phyloP scores from a whole-genome alignment of 2,888 invertebrate genomes.

The Andrena bucephala region DNA sequence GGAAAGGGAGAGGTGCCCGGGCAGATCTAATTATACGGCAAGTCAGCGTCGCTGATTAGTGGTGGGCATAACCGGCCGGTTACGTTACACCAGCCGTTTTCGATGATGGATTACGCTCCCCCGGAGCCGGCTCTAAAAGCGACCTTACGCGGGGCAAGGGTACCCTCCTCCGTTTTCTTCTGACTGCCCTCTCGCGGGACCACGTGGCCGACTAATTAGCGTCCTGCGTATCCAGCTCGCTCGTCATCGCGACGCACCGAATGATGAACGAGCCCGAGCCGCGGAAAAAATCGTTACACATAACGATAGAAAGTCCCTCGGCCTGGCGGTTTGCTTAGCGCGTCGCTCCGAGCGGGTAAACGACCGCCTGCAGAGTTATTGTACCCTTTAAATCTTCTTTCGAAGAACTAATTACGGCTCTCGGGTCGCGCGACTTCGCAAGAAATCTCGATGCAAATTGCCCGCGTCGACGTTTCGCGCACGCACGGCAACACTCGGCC shows the following conservation, averaged over 20 bases:
- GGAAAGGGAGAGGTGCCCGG: slow-evolving; percentile 48
- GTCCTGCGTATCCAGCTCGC: slow-evolving; percentile 55
- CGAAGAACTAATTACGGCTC: slow-evolving; percentile 39
- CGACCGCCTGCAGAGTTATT: slow-evolving; percentile 23
- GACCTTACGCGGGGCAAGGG: slow-evolving; percentile 61
- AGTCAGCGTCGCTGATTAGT: slow-evolving; percentile 77
- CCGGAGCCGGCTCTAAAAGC: slow-evolving; percentile 77
- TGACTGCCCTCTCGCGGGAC: slow-evolving; percentile 42
- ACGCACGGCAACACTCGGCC: neutral
- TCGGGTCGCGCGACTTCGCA: slow-evolving; percentile 37
- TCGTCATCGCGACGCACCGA: slow-evolving; percentile 58
- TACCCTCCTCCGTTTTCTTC: slow-evolving; percentile 61
- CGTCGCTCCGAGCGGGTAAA: slow-evolving; percentile 4
- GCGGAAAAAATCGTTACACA: slow-evolving; percentile 43
- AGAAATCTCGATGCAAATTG: slow-evolving; percentile 53
- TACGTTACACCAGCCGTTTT: slow-evolving; percentile 76
- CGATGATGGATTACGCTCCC: slow-evolving; percentile 81
- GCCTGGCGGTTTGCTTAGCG: neutral
- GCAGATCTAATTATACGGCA: slow-evolving; percentile 76
- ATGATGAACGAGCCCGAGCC: slow-evolving; percentile 59
- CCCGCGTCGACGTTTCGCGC: slow-evolving; percentile 57
- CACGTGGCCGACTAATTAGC: slow-evolving; percentile 75
- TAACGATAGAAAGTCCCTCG: slow-evolving; percentile 47
- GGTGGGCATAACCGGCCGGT: slow-evolving; percentile 74
- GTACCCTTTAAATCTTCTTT: slow-evolving; percentile 39